A percentile compares a stretch with the other conserved stretches of the same genome.
These are phyloP conservation scores for Elgaria multicarinata DNA, from an alignment of 2,113 vertebrate species.

Conservation along the genomic window DNA sequence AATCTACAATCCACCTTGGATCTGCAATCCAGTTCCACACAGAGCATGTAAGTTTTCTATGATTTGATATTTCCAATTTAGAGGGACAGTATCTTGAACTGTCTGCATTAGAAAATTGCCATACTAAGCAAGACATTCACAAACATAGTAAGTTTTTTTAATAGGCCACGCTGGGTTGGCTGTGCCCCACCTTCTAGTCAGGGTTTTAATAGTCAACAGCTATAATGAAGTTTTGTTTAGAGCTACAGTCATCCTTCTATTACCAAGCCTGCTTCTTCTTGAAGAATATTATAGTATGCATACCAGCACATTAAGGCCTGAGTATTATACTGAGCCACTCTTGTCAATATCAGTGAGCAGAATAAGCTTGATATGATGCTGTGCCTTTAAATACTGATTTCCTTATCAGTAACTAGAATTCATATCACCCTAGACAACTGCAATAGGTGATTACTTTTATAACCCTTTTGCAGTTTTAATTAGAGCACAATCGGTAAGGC, in stretches of 20 bases:
- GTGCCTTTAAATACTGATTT: neutral
- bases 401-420: neutral
- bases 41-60: neutral
- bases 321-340: accelerated
- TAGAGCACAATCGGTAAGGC: neutral
- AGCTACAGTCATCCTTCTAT: conserved; percentile 52
- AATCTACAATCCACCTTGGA: neutral
- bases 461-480: neutral
- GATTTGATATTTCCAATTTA: neutral
- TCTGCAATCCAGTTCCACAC: neutral
- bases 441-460: neutral
- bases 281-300: accelerated
- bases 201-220: conserved; percentile 36
- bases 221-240: conserved; percentile 40
- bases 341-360: neutral
- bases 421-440: neutral
- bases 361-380: neutral
- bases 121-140: neutral
- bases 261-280: conserved; percentile 34
- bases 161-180: conserved; percentile 60
- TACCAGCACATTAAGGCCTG: accelerated
- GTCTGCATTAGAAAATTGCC: accelerated
- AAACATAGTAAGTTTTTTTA: conserved; percentile 62
- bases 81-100: accelerated
- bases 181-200: conserved; percentile 38